phyloP scores from a whole-genome alignment of 1,140 invertebrate species.

The Mya arenaria region DNA sequence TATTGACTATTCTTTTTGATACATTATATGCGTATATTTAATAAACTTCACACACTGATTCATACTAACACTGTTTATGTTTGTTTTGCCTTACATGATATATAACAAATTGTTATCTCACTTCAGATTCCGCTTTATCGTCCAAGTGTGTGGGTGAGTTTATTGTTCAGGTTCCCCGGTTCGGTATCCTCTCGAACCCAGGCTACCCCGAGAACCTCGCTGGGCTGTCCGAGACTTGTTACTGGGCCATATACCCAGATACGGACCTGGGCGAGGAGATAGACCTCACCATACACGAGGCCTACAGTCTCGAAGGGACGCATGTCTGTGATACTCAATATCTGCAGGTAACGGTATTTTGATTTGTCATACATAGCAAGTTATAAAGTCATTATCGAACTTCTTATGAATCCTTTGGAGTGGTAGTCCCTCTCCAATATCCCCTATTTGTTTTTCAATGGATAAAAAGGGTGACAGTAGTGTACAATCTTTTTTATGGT shows the following conservation, averaged over 20 bases:
- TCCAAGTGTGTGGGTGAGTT: slow-evolving; percentile 15
- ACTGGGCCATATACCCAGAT: slow-evolving; percentile 42
- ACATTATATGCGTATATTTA: no score
- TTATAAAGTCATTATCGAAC: no score
- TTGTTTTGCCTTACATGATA: no score
- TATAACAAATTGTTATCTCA: no score
- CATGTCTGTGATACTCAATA: slow-evolving; percentile 37
- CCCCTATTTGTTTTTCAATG: no score
- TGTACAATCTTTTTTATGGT: no score
- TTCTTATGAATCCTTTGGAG: no score
- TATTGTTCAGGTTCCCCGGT: slow-evolving; percentile 32
- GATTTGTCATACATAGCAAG: no score
- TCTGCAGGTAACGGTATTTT: slow-evolving; percentile 54
- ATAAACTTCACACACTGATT: background rate
- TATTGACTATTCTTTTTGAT: no score
- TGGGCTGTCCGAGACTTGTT: slow-evolving; percentile 12
- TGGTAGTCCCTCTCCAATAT: no score
- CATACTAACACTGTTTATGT: background rate
- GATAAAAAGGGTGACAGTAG: no score
- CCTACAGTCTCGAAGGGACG: slow-evolving; percentile 25
- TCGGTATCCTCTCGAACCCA: slow-evolving; percentile 34
- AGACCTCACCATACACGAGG: slow-evolving; percentile 29
- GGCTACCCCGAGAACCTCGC: slow-evolving; percentile 36
- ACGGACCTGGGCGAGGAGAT: slow-evolving; percentile 2
- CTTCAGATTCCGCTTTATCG: slow-evolving; percentile 23